phyloP scores from a whole-genome alignment of 2,113 vertebrate genomes.

The Vireo altiloquus region DNA sequence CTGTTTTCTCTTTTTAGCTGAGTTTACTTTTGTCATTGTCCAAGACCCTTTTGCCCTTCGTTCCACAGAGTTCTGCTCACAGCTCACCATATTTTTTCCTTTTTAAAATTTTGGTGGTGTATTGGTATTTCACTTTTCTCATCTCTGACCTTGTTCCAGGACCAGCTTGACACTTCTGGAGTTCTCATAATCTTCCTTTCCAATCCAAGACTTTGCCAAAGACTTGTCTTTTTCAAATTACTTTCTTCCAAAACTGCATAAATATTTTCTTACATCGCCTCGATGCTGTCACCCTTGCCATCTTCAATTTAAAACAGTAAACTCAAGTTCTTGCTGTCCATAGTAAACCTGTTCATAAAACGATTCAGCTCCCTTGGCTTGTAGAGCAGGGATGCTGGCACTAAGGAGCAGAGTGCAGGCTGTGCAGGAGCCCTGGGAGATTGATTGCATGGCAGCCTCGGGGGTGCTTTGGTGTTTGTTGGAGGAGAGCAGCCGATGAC shows the following conservation, averaged over 20 bases:
- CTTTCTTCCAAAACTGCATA: not conserved
- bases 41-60: not conserved
- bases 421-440: not conserved
- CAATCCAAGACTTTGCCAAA: not conserved
- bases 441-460: not conserved
- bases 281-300: not conserved
- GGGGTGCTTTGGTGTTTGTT: not conserved
- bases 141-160: not conserved
- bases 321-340: not conserved
- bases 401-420: not conserved
- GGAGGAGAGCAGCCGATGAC: not conserved
- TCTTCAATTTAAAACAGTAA: not conserved
- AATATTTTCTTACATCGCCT: not conserved
- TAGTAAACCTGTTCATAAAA: not conserved
- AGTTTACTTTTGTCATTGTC: not conserved
- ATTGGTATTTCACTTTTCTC: not conserved
- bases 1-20: not conserved
- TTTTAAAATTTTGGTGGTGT: not conserved
- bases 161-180: not conserved
- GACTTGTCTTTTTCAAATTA: not conserved
- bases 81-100: not conserved
- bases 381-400: not conserved
- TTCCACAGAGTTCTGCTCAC: not conserved
- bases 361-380: not conserved
- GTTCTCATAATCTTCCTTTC: not conserved